A percentile compares a stretch with the other conserved stretches of the same genome.
These are phyloP conservation scores for Nothobranchius furzeri DNA, from an alignment of 2,113 vertebrate genomes.

Conservation along the genomic window DNA sequence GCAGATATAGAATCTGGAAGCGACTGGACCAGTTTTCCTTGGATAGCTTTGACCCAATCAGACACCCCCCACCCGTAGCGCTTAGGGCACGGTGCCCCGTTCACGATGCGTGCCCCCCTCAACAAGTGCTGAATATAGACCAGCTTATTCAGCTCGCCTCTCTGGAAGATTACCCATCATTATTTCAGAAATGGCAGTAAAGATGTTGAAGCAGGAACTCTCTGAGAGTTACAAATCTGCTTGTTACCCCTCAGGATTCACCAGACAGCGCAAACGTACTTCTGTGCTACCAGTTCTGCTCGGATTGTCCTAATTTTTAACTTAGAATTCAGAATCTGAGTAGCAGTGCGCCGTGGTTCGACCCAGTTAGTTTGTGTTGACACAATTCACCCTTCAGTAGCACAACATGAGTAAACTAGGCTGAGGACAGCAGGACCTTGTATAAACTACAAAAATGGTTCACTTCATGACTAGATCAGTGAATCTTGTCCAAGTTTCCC, in stretches of 20 bases:
- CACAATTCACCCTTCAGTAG: constrained; percentile 26
- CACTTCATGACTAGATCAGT: not conserved
- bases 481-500: too few species aligned
- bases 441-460: constrained; percentile 31
- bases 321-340: not conserved
- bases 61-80: constrained; percentile 34
- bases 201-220: constrained; percentile 8
- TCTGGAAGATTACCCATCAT: constrained; percentile 60
- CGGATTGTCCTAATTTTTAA: not conserved
- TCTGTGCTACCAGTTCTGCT: not conserved
- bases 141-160: constrained; percentile 32
- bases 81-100: constrained; percentile 63
- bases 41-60: constrained; percentile 62
- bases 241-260: too few species aligned
- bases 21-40: constrained; percentile 66
- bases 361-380: constrained; percentile 48
- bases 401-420: constrained; percentile 47
- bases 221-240: not conserved
- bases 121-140: constrained; percentile 65
- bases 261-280: too few species aligned
- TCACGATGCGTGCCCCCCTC: constrained; percentile 69
- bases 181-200: constrained; percentile 51
- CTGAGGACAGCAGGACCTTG: constrained; percentile 59
- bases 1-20: constrained; percentile 49
- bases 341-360: constrained; percentile 10